These are phyloP conservation scores for Clanis bilineata DNA, from an alignment of 2,888 invertebrate species.

Conservation along the genomic window DNA sequence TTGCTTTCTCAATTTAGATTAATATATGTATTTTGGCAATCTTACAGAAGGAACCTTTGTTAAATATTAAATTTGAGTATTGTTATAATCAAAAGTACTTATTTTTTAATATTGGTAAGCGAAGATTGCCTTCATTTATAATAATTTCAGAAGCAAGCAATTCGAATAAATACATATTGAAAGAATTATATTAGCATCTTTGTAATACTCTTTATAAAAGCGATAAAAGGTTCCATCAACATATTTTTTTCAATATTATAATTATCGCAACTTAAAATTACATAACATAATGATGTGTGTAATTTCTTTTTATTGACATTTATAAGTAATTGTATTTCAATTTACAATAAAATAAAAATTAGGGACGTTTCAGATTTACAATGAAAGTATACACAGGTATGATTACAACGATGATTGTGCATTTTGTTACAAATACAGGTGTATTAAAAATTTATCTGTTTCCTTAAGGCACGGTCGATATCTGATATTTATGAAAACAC, in stretches of 20 bases:
- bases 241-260: not conserved
- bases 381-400: conserved; percentile 13
- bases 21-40: conserved; percentile 11
- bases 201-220: not conserved
- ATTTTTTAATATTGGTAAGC: not conserved
- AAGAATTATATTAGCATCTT: not conserved
- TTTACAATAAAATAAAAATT: not conserved
- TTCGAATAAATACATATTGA: not conserved
- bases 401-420: conserved; percentile 60
- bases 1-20: conserved; percentile 4
- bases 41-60: conserved; percentile 9
- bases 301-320: not conserved
- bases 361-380: conserved; percentile 26
- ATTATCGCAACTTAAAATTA: not conserved
- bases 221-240: not conserved
- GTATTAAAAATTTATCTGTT: not conserved
- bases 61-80: not conserved
- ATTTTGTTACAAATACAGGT: conserved; percentile 33
- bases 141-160: not conserved
- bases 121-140: not conserved
- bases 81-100: not conserved
- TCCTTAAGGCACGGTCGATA: not conserved
- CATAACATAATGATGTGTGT: not conserved
- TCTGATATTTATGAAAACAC: not conserved
- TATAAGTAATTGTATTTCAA: too few relatives aligned